Conservation (phyloP, 2,113 vertebrate genomes). For the Labeo rohita region DNA sequence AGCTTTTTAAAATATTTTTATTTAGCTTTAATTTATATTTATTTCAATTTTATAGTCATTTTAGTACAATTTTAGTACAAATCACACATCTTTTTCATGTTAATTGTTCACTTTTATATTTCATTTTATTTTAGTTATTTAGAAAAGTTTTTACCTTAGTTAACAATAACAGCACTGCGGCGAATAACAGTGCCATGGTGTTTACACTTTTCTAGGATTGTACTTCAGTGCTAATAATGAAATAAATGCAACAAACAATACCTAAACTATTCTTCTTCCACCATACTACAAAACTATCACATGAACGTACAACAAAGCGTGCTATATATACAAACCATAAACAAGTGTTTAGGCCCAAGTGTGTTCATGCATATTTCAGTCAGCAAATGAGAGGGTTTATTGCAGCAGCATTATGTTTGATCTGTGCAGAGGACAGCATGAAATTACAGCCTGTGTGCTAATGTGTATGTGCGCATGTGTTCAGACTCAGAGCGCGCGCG, state of each 20-base stretch:
- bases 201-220: not conserved
- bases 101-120: not conserved
- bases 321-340: not conserved
- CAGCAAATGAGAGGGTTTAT: slow-evolving; percentile 63
- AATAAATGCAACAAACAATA: not conserved
- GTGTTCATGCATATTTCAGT: slow-evolving; percentile 62
- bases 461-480: slow-evolving; percentile 59
- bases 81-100: too few relatives aligned
- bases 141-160: not conserved
- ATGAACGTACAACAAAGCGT: not conserved
- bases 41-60: too few relatives aligned
- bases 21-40: too few relatives aligned
- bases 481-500: slow-evolving; percentile 17
- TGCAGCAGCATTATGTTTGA: slow-evolving; percentile 58
- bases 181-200: not conserved
- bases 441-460: slow-evolving; percentile 69
- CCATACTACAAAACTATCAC: not conserved
- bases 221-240: not conserved
- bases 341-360: slow-evolving; percentile 49
- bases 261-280: not conserved
- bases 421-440: slow-evolving; percentile 69
- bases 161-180: not conserved
- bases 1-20: too few relatives aligned
- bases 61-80: too few relatives aligned
- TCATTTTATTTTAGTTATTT: not conserved